Evolutionary conservation across 2,113 vertebrate genomes (phyloP).

Genomic region (Willisornis vidua): DNA sequence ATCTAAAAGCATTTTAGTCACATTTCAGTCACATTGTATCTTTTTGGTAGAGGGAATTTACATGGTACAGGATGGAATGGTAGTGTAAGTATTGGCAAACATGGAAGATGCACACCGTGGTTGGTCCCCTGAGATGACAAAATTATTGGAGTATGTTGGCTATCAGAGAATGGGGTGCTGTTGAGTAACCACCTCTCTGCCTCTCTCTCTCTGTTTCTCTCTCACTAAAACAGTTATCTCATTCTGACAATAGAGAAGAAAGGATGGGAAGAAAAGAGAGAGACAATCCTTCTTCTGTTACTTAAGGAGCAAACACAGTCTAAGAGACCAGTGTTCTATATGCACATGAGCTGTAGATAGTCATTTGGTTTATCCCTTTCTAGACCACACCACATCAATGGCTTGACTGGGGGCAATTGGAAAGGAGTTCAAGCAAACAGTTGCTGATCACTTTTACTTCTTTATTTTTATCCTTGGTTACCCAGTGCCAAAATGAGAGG

Average conservation of each 20-base stretch:
- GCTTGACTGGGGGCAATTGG: not conserved
- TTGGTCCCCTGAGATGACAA: not conserved
- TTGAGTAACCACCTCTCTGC: not conserved
- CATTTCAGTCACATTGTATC: not conserved
- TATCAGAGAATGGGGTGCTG: rapidly evolving
- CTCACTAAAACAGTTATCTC: not conserved
- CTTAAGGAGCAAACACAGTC: not conserved
- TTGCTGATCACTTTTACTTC: not conserved
- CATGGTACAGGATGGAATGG: not conserved
- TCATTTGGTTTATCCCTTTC: not conserved
- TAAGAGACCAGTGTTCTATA: not conserved
- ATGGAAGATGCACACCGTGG: not conserved
- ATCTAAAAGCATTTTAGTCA: not conserved
- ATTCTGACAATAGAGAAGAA: not conserved
- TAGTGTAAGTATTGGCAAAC: not conserved
- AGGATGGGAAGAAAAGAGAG: not conserved
- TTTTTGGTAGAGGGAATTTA: not conserved
- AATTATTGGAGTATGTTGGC: not conserved
- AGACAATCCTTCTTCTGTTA: not conserved
- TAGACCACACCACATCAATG: not conserved
- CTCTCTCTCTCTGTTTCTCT: not conserved
- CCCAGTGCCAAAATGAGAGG: slow-evolving; percentile 3
- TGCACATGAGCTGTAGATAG: not conserved
- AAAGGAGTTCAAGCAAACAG: not conserved
- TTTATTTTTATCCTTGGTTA: slow-evolving; percentile 23